These are phyloP conservation scores for Entosphenus tridentatus DNA, from an alignment of 2,113 vertebrate genomes.

Conservation along the genomic window DNA sequence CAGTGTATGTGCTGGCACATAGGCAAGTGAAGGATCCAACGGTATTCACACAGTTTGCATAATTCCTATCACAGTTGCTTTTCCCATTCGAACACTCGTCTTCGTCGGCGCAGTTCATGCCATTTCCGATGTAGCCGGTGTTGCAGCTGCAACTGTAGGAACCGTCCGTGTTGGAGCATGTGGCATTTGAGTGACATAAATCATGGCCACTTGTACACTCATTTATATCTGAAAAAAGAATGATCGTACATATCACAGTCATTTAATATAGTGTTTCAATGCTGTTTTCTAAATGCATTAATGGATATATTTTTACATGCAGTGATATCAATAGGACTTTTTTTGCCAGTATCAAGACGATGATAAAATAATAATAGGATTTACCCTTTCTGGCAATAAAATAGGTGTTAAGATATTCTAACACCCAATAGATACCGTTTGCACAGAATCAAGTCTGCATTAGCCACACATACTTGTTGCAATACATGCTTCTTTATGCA, in stretches of 20 bases:
- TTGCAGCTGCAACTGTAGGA: conserved; percentile 1
- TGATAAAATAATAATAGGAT: too few relatives aligned
- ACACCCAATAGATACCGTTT: too few relatives aligned
- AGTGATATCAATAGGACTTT: too few relatives aligned
- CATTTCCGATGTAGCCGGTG: neutral
- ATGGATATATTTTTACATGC: too few relatives aligned
- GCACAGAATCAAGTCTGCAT: too few relatives aligned
- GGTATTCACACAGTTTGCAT: neutral
- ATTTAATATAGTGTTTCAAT: neutral
- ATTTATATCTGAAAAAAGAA: neutral
- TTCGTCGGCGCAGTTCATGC: neutral
- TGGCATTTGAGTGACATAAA: neutral
- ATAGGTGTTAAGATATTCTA: too few relatives aligned
- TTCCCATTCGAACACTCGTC: neutral
- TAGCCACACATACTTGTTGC: too few relatives aligned
- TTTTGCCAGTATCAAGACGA: too few relatives aligned
- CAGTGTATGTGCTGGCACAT: neutral
- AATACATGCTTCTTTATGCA: too few relatives aligned
- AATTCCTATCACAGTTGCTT: conserved; percentile 1
- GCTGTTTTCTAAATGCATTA: too few relatives aligned
- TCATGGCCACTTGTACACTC: neutral
- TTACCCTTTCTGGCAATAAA: too few relatives aligned
- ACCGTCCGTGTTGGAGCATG: conserved; percentile 3
- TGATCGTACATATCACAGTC: neutral
- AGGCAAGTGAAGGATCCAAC: neutral